A percentile compares a stretch with the other conserved stretches of the same genome.
Conservation (phyloP, 1,140 invertebrate species). For the Philaenus spumarius region DNA sequence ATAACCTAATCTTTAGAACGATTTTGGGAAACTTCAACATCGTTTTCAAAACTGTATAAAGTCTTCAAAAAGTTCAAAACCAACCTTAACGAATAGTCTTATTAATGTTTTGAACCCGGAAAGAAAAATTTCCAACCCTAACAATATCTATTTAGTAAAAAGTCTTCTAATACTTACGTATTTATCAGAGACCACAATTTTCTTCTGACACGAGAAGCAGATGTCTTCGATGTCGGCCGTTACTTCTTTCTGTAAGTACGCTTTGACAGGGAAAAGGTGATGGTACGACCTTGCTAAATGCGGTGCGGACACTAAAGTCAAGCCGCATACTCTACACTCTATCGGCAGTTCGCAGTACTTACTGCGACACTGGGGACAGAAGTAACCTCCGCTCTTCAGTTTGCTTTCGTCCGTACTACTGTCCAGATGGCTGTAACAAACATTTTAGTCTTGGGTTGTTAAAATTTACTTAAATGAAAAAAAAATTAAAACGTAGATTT, state of each 20-base stretch:
- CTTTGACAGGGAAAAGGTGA: conserved; percentile 87
- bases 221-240: background rate
- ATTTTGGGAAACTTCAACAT: too few species aligned
- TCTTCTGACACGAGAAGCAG: conserved; percentile 20
- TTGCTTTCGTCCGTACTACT: conserved; percentile 52
- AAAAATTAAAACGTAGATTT: too few species aligned
- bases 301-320: conserved; percentile 95
- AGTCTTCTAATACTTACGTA: conserved; percentile 17
- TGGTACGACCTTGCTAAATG: conserved; percentile 96
- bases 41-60: too few species aligned
- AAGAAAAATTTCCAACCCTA: too few species aligned
- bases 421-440: conserved; percentile 66
- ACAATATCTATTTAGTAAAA: too few species aligned
- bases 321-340: conserved; percentile 89
- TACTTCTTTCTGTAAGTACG: conserved; percentile 60
- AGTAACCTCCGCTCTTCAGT: conserved; percentile 70
- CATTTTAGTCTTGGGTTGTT: too few species aligned
- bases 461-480: too few species aligned
- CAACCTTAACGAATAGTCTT: too few species aligned
- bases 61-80: background rate
- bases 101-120: too few species aligned
- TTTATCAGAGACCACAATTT: conserved; percentile 17
- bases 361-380: conserved; percentile 86
- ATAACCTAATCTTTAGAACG: too few species aligned
- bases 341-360: conserved; percentile 98